These are phyloP conservation scores for Papio anubis DNA, from an alignment of 2,113 vertebrate genomes.

Conservation along the genomic window DNA sequence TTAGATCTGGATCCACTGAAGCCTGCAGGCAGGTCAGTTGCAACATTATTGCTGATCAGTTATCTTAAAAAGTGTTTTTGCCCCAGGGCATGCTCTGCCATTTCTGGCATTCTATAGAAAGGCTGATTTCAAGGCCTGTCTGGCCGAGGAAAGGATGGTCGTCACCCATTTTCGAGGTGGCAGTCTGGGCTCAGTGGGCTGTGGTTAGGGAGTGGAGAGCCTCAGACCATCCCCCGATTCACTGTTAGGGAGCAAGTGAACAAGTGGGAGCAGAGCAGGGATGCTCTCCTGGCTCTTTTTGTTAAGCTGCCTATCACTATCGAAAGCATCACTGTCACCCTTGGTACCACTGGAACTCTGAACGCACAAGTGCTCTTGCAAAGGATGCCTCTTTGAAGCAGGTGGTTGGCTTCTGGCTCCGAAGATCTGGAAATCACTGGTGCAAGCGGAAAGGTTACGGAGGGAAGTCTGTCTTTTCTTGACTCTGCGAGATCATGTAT, in stretches of 20 bases:
- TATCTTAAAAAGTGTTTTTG: background rate
- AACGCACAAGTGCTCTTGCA: fast-evolving
- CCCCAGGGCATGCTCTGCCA: fast-evolving
- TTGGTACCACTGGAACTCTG: fast-evolving
- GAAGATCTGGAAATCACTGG: too few relatives aligned
- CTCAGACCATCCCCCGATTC: background rate
- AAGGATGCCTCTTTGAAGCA: background rate
- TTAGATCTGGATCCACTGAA: background rate
- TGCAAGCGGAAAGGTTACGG: fast-evolving
- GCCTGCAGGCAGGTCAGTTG: background rate
- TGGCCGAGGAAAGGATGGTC: background rate
- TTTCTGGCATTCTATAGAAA: background rate
- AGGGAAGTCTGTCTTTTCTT: background rate
- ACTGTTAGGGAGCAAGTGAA: too few relatives aligned
- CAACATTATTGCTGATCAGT: background rate
- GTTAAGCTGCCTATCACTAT: fast-evolving
- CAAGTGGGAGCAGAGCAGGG: fast-evolving
- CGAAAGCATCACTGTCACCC: background rate
- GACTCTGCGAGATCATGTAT: background rate
- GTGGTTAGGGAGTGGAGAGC: background rate
- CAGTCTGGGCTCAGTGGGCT: background rate
- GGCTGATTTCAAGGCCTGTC: background rate
- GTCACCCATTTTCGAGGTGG: background rate
- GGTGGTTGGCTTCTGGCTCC: background rate
- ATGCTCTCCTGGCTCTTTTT: fast-evolving